phyloP scores from a whole-genome alignment of 1,140 invertebrate species.

The Camponotus vicinus region DNA sequence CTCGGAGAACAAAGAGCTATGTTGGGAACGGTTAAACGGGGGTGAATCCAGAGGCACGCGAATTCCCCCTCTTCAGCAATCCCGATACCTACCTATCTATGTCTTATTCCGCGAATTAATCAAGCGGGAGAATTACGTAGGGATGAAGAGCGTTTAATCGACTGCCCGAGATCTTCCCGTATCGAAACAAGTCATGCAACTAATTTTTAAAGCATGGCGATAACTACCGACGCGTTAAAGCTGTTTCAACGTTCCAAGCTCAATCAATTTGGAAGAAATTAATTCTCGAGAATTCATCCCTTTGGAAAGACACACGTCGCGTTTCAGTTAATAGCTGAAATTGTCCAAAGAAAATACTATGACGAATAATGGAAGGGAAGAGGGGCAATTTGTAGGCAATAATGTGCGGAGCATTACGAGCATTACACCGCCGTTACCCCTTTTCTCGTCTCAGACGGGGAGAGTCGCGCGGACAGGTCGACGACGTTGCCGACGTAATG shows the following conservation, averaged over 20 bases:
- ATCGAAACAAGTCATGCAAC: constrained; percentile 30
- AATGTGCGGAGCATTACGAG: constrained; percentile 35
- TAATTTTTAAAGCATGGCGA: constrained; percentile 39
- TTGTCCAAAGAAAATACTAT: not conserved
- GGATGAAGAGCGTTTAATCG: constrained; percentile 55
- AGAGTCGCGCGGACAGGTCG: constrained; percentile 45
- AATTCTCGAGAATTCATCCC: not conserved
- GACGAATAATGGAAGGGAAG: too few relatives aligned
- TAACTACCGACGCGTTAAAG: not conserved
- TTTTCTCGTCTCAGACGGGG: not conserved
- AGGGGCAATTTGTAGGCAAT: constrained; percentile 43
- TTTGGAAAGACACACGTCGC: not conserved
- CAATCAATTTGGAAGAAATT: not conserved
- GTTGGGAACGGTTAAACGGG: constrained; percentile 28
- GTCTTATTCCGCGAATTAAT: constrained; percentile 59
- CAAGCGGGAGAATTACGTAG: constrained; percentile 26
- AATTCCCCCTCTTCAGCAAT: not conserved
- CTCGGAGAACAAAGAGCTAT: constrained; percentile 61
- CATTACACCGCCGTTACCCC: constrained; percentile 10
- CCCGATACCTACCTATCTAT: not conserved
- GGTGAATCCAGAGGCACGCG: constrained; percentile 29
- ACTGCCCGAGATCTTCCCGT: constrained; percentile 15
- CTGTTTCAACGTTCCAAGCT: not conserved
- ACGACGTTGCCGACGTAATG: constrained; percentile 71
- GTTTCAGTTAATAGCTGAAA: not conserved